Conservation (phyloP, 2,888 invertebrate genomes). For the Acanthococcus lagerstroemiae region DNA sequence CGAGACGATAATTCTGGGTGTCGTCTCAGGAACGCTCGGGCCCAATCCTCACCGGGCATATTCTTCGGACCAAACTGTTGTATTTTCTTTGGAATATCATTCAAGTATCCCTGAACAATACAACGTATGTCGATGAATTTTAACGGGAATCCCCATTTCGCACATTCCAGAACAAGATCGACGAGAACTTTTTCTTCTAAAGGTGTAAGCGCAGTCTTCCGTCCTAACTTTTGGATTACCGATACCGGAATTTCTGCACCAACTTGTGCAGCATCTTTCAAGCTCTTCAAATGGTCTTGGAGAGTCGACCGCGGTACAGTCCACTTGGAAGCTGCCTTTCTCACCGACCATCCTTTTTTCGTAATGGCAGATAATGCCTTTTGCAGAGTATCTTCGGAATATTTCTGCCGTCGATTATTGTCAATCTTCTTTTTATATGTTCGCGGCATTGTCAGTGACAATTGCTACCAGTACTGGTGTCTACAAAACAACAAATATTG, state of each 20-base stretch:
- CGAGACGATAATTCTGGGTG: not conserved
- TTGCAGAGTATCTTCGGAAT: constrained; percentile 8
- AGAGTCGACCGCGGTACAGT: constrained; percentile 17
- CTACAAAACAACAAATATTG: not conserved
- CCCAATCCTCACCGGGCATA: constrained; percentile 4
- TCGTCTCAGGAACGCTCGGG: not conserved
- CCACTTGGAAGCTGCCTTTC: constrained; percentile 25
- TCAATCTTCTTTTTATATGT: constrained; percentile 12
- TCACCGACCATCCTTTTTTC: constrained; percentile 3
- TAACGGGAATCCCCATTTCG: constrained; percentile 36
- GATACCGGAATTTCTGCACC: not conserved
- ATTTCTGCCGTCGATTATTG: constrained; percentile 6
- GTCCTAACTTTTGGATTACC: constrained; percentile 25
- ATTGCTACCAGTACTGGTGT: not conserved
- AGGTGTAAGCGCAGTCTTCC: constrained; percentile 31
- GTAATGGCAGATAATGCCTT: constrained; percentile 9
- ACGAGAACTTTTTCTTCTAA: constrained; percentile 35
- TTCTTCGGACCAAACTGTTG: not conserved
- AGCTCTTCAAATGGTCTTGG: constrained; percentile 1
- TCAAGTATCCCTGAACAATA: not conserved
- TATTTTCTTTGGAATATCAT: not conserved
- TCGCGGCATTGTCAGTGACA: constrained; percentile 25
- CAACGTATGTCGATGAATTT: not conserved
- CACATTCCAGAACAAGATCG: constrained; percentile 29
- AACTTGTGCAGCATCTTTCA: not conserved